Evolutionary conservation across 2,113 vertebrate genomes (phyloP), one percentile per base, ranked within the genome.

Genomic region (Triplophysa siluroides): DNA sequence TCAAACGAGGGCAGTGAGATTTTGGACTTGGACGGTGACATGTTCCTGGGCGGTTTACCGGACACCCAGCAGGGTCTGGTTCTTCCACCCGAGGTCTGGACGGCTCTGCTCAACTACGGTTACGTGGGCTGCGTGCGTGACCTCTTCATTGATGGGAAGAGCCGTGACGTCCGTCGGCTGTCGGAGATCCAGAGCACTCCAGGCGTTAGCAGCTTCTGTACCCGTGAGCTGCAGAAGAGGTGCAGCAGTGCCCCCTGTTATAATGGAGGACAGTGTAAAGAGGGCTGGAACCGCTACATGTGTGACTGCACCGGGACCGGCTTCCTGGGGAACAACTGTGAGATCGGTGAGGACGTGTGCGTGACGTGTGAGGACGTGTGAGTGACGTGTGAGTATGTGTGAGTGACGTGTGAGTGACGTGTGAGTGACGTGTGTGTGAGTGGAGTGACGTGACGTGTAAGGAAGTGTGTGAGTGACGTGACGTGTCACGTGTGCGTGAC

Each of bases 281-380:
- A 98, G 84, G 96, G 96, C 56, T 98, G 96, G 96, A 98, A 97
- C 92, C 94, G 96, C 62, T 96, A 96, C 86, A 89, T 97, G 61
- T 97, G 96, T 24, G 96, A 98, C 77, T 98, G 96, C 86, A 88
- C 91, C 0, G 95, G 94, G 84, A 97, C 95, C 0, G 96, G 96
- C 45, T 97, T 91, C 90, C 91, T 96, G 84, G 96, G 96, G 6
- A 86, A 87, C 75, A 94, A 94, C 84, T 97, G 96, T 63, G 95
- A 97, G 85, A 94, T 93, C 84, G 95, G 96, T 96, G 84, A 90
- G 94, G n/a, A n/a, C n/a, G n/a, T n/a, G n/a, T n/a, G n/a, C n/a
- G n/a, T 62, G 16, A 0, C 0, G 2, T 29, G 2, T 29, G n/a
- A 16, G 23, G 23, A 10, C 63, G 2, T 8, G 16, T 13, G 13